phyloP scores from a whole-genome alignment of 1,140 invertebrate genomes.

The Drosophila tristis region DNA sequence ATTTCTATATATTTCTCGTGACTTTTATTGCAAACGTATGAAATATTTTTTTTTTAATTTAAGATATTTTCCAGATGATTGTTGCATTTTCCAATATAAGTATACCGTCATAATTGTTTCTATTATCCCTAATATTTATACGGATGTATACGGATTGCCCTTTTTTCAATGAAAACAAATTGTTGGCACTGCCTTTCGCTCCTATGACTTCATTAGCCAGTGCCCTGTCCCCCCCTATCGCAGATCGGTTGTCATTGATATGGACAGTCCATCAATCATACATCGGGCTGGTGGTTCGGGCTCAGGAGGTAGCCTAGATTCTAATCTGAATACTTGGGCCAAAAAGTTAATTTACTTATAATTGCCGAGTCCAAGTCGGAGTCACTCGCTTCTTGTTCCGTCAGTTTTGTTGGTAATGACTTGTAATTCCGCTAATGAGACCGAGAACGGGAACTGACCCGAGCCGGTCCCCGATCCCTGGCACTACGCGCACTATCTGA shows the following conservation, averaged over 20 bases:
- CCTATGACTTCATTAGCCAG: conserved; percentile 55
- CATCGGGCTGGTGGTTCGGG: conserved; percentile 27
- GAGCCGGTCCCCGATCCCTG: conserved; percentile 2
- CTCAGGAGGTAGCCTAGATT: conserved; percentile 56
- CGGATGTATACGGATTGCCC: neutral
- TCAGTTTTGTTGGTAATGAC: conserved; percentile 72
- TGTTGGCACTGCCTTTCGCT: conserved; percentile 9
- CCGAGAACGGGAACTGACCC: neutral
- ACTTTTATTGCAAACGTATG: no score
- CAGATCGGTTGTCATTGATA: conserved; percentile 75
- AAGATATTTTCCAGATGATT: no score
- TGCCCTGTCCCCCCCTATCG: neutral
- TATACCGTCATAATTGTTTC: no score
- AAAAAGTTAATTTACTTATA: conserved; percentile 84
- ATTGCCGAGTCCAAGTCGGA: conserved; percentile 63
- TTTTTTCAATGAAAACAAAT: conserved; percentile 4
- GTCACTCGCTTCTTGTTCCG: conserved; percentile 21
- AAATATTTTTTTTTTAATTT: no score
- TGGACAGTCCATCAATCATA: conserved; percentile 79
- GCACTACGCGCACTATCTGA: conserved; percentile 7
- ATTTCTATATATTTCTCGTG: no score
- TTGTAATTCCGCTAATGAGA: conserved; percentile 84
- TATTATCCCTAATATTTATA: no score
- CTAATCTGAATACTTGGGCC: conserved; percentile 65
- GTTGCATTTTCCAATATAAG: neutral